Evolutionary conservation across 2,888 invertebrate genomes (phyloP).

Genomic region (Malacosoma neustria): DNA sequence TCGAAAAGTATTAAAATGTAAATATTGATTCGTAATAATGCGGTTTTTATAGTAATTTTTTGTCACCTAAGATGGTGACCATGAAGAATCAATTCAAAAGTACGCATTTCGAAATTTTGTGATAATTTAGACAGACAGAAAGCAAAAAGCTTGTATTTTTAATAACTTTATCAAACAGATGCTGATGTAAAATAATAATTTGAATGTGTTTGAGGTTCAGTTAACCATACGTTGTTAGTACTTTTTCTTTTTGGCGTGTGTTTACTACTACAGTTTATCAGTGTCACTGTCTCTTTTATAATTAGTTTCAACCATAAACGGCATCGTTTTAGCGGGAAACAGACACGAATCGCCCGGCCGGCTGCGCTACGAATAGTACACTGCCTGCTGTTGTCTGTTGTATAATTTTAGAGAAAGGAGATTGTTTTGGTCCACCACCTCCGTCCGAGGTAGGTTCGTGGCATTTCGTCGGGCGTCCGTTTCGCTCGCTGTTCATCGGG

Average conservation of each 20-base stretch:
- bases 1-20: no score
- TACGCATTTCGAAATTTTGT: no score
- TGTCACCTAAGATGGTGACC: no score
- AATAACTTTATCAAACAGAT: no score
- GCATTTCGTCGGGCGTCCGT: constrained; percentile 63
- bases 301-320: background rate
- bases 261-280: constrained; percentile 5
- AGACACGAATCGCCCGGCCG: constrained; percentile 27
- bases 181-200: no score
- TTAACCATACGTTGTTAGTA: no score
- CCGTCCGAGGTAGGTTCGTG: constrained; percentile 46
- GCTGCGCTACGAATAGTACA: constrained; percentile 32
- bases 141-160: no score
- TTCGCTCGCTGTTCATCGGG: constrained; percentile 55
- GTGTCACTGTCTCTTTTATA: constrained; percentile 7
- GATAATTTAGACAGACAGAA: no score
- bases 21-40: no score
- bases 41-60: no score
- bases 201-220: no score
- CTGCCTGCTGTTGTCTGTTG: constrained; percentile 60
- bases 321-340: constrained; percentile 33
- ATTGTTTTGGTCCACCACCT: constrained; percentile 71
- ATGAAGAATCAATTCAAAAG: no score
- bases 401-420: constrained; percentile 73
- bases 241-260: background rate